Evolutionary conservation across 2,113 vertebrate genomes (phyloP), one percentile per base, ranked within the genome.

Genomic region (Pyxicephalus adspersus): DNA sequence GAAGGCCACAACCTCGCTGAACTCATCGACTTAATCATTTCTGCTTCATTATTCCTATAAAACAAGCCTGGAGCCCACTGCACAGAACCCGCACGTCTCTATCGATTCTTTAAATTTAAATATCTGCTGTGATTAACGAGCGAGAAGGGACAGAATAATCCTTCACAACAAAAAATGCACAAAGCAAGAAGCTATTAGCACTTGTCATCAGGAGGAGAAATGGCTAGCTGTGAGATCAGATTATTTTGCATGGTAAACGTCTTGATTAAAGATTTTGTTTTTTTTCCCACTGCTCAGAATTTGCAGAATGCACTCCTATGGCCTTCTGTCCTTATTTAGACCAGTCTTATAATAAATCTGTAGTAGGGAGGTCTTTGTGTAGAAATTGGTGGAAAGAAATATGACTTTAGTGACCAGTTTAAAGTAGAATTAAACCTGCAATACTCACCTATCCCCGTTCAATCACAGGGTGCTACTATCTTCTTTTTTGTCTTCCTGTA

Each of bases 31-130:
- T 51, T 79, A 45, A 79, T 79, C 23, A 71, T 80, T 80, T 80
- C 55, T 51, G 15, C 65, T 71, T 16, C 5, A 25, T 50, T 26
- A 70, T 71, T 61, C 57, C 55, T 29, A 51, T 17, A 23, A 29
- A n/a, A 61, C 52, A 45, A 29, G 66, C 28, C 26, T 23, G 7
- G 18, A 54, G 55, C 52, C 54, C 18, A 18, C 20, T 45, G 54
- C 6, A 26, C 61, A 65, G 45, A 65, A 29, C 25, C 75, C n/a
- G 18, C 29, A 31, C 16, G 15, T 54, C 55, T 80, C 34, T 80
- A 71, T 80, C 61, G 55, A 80, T 80, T 80, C 65, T 29, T 34
- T 18, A 38, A 50, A 70, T 80, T 58, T 60, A 80, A 68, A 80
- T 70, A 80, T 34, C 54, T 25, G 54, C 31, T 17, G 52, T 60